phyloP scores from a whole-genome alignment of 2,113 vertebrate genomes.

The Xerus inauris region DNA sequence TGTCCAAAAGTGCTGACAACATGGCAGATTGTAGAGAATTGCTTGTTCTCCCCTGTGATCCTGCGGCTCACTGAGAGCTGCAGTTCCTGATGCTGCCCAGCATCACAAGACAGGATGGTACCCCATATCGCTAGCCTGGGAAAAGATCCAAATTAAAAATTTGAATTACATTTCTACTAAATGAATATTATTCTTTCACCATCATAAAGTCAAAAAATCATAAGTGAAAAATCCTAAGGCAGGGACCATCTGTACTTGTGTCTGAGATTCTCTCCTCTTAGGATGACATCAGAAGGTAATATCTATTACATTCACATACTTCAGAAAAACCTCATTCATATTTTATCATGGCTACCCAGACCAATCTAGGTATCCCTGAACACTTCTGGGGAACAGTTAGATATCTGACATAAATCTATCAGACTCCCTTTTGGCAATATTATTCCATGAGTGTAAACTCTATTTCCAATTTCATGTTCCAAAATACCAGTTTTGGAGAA shows the following conservation, averaged over 20 bases:
- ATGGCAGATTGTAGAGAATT: no score
- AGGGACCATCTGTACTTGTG: neutral
- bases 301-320: neutral
- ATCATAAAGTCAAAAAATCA: neutral
- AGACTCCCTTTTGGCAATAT: neutral
- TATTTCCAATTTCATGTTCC: slow-evolving; percentile 27
- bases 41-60: neutral
- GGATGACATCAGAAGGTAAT: neutral
- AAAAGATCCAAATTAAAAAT: neutral
- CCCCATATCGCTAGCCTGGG: neutral
- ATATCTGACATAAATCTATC: neutral
- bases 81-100: neutral
- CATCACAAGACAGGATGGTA: no score
- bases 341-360: neutral
- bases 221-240: neutral
- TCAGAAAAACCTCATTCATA: neutral
- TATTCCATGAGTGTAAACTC: neutral
- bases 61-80: fast-evolving
- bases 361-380: neutral
- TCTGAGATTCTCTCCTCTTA: neutral
- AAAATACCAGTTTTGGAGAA: slow-evolving; percentile 17
- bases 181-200: neutral
- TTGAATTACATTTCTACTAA: neutral
- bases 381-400: neutral
- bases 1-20: neutral